phyloP scores from a whole-genome alignment of 2,797 vertebrate species.

The Chiroxiphia lanceolata region DNA sequence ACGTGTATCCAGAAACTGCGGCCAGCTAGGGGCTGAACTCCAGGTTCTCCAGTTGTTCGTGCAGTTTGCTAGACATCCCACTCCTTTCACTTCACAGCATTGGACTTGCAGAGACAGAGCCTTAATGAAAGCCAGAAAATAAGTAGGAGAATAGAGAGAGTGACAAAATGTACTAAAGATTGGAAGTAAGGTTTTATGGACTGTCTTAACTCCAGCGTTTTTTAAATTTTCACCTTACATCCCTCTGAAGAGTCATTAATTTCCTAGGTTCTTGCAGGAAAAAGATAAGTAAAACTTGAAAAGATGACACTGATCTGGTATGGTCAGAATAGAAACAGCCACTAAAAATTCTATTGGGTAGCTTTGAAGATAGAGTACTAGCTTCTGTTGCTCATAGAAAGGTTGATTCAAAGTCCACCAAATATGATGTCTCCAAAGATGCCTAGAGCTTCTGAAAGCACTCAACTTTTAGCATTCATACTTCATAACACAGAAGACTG shows the following conservation, averaged over 20 bases:
- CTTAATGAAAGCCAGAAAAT: background rate
- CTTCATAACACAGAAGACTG: background rate
- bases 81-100: background rate
- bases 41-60: background rate
- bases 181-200: background rate
- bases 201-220: background rate
- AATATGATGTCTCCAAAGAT: background rate
- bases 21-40: background rate
- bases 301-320: background rate
- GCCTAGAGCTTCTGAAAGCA: background rate
- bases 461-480: background rate
- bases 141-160: background rate
- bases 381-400: background rate
- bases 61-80: background rate
- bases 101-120: background rate
- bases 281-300: background rate
- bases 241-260: background rate
- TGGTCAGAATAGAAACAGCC: background rate
- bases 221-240: background rate
- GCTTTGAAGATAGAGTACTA: background rate
- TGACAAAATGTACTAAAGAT: background rate
- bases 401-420: background rate
- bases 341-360: background rate
- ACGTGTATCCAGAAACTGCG: background rate
- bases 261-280: background rate